Base-by-base conservation (phyloP, 2,797 vertebrate genomes). In the Lates japonicus region DNA sequence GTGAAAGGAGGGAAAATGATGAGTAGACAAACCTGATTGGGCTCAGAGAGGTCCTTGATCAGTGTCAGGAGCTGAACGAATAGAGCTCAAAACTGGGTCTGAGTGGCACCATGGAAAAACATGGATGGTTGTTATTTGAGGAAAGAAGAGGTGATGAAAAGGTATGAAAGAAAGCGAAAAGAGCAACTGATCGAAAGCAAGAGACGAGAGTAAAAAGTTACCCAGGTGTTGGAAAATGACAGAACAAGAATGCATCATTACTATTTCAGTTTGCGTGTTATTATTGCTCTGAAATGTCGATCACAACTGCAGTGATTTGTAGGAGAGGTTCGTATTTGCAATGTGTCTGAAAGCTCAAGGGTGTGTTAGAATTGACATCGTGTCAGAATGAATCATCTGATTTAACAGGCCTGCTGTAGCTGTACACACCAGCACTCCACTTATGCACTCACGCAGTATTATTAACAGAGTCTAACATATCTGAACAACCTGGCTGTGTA, bases 331-430 rank as follows among this genome's bases (percentile, higher is more conserved):
- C 55, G 48, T 35, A 64, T 78, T 71, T 81, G 62, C 42, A 49
- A 35, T 9, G 5, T 65, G 39, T 41, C 60, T 57, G 65, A 62
- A 52, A 66, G 70, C 41, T 79, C 51, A 29, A 39, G 54, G 59
- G 51, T 44, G 46, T 42, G 37, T 72, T n/a, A 2, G 22, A 73
- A 76, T 60, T 46, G 76, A 76, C 65, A 71, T 58, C 31, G 37
- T 37, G 63, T 77, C 76, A 82, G 70, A 77, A 54, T 74, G 25
- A 74, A 73, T 89, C 65, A 60, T 22, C 65, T 60, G 62, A 78
- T 73, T 73, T 59, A 60, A 67, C n/a, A 69, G n/a, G 60, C 33
- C 48, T 19, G 64, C 31, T 51, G 7, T 16, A 37, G 48, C 29
- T 35, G 35, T 41, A 35, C 59, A 70, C 49, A 71, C 52, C 49